Percentiles rank a stretch among this genome's conserved stretches.
Evolutionary conservation across 35 echinoderm and acorn worm species (phyloP).

Genomic region (Lytechinus pictus): DNA sequence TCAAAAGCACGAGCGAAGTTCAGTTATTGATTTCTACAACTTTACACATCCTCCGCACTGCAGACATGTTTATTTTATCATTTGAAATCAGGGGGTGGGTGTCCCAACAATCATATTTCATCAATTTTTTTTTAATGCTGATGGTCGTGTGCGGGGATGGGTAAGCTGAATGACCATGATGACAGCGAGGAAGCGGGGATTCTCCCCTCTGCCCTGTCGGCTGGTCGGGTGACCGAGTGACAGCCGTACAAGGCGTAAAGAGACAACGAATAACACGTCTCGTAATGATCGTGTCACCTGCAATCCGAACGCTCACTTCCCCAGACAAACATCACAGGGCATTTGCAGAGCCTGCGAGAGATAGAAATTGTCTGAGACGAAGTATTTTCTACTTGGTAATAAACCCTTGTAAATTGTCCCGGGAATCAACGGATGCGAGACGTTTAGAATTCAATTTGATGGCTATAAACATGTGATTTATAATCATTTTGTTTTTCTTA

Average conservation of each 20-base stretch:
- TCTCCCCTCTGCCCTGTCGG: neutral
- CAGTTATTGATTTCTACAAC: too few relatives aligned
- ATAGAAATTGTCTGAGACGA: neutral
- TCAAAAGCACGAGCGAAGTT: too few relatives aligned
- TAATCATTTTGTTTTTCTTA: too few relatives aligned
- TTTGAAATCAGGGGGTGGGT: neutral
- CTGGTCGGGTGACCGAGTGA: neutral
- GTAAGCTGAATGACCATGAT: neutral
- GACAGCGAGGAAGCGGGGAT: neutral
- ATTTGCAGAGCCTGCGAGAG: neutral
- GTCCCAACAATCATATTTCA: neutral
- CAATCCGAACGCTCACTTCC: neutral
- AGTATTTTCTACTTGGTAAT: neutral
- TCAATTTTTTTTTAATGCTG: neutral
- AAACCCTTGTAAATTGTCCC: neutral
- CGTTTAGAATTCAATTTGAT: neutral
- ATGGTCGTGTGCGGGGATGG: neutral
- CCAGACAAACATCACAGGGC: neutral
- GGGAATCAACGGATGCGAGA: neutral
- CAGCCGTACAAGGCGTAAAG: neutral
- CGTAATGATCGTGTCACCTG: neutral
- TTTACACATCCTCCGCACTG: neutral
- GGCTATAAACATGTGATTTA: too few relatives aligned
- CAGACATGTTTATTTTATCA: neutral
- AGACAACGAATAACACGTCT: neutral